Evolutionary conservation across 2,797 vertebrate species (phyloP).

Genomic region (Psittacula derbiana): DNA sequence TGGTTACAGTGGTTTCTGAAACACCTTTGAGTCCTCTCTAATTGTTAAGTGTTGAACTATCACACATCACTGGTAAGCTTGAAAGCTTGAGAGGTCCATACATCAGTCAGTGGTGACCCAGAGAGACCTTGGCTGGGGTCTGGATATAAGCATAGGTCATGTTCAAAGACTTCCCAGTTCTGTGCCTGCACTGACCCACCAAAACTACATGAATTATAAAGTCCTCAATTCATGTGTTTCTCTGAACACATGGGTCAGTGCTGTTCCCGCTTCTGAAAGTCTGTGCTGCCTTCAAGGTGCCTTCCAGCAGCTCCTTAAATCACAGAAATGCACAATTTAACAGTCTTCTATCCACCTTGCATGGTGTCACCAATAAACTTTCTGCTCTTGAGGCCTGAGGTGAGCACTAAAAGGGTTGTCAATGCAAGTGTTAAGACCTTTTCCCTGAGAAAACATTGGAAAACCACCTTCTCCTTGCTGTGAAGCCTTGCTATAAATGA

Average conservation of each 20-base stretch:
- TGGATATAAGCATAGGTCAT: neutral
- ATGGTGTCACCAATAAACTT: neutral
- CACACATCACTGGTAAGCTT: neutral
- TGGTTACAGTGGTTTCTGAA: neutral
- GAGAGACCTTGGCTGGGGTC: neutral
- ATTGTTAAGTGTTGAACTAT: neutral
- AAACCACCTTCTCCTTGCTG: neutral
- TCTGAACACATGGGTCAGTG: neutral
- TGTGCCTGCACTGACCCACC: neutral
- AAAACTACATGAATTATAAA: neutral
- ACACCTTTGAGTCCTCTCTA: neutral
- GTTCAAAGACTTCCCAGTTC: neutral
- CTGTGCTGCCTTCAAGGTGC: neutral
- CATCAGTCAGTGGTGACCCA: neutral
- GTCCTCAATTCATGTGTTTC: neutral
- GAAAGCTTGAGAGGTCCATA: neutral
- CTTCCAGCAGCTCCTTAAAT: neutral
- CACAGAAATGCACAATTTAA: neutral
- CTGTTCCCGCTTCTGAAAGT: neutral
- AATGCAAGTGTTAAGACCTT: neutral
- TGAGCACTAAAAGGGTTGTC: neutral
- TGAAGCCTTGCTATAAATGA: neutral
- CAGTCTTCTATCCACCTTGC: neutral
- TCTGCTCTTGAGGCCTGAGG: neutral
- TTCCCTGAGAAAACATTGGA: neutral